Conservation (phyloP, 2,113 vertebrate species). For the Callopanchax toddi region DNA sequence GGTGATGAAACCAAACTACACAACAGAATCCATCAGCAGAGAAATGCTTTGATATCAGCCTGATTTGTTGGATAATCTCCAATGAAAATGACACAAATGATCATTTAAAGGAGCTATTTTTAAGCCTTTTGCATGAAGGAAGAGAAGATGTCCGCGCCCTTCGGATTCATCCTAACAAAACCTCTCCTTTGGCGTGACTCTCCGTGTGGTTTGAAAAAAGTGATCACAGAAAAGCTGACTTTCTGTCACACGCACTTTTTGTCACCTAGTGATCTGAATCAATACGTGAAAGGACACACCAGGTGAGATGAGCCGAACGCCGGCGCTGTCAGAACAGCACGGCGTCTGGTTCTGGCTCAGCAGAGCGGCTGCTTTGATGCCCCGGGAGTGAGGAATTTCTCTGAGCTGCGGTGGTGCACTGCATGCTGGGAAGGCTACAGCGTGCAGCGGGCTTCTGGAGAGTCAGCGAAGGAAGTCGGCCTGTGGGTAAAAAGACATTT, state of each 20-base stretch:
- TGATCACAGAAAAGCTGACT: constrained; percentile 26
- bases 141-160: constrained; percentile 11
- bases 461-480: constrained; percentile 43
- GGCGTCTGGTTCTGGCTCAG: constrained; percentile 66
- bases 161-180: neutral
- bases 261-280: constrained; percentile 24
- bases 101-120: constrained; percentile 15
- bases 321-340: constrained; percentile 75
- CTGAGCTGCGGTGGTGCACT: constrained; percentile 47
- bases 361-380: constrained; percentile 60
- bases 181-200: neutral
- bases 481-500: constrained; percentile 56
- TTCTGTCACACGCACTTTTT: constrained; percentile 31
- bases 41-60: constrained; percentile 22
- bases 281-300: constrained; percentile 38
- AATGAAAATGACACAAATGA: constrained; percentile 16
- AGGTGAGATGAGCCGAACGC: constrained; percentile 42
- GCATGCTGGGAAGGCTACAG: constrained; percentile 58
- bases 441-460: constrained; percentile 46
- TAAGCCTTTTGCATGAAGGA: constrained; percentile 4
- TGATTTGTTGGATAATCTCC: constrained; percentile 2
- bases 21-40: constrained; percentile 8
- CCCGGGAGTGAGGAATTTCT: constrained; percentile 52
- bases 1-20: constrained; percentile 39
- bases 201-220: neutral